Conservation (phyloP, 1,140 invertebrate species). For the Chymomyza costata region DNA sequence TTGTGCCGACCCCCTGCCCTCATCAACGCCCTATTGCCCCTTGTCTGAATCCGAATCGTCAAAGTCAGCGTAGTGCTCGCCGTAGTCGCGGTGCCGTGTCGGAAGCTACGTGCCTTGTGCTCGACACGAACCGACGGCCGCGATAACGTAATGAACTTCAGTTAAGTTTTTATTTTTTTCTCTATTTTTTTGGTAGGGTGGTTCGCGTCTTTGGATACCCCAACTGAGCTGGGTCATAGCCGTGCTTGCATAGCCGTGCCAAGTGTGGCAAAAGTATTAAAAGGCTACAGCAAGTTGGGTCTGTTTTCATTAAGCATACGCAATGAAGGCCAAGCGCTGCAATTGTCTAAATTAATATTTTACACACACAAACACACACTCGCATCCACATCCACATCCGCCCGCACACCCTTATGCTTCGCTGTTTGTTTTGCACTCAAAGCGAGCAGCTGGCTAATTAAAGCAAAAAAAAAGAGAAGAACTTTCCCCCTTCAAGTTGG, state of each 20-base stretch:
- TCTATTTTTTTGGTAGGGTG: no score
- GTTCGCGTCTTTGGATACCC: not conserved
- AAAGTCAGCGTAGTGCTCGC: not conserved
- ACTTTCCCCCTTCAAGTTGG: slow-evolving; percentile 9
- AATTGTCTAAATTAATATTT: slow-evolving; percentile 66
- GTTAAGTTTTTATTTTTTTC: not conserved
- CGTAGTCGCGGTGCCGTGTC: slow-evolving; percentile 42
- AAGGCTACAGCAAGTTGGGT: no score
- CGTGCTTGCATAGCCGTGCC: slow-evolving; percentile 45
- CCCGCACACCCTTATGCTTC: no score
- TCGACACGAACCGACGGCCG: slow-evolving; percentile 54
- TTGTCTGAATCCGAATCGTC: not conserved
- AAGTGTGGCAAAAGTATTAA: no score
- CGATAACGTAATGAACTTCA: slow-evolving; percentile 68
- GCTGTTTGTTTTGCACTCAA: slow-evolving; percentile 56
- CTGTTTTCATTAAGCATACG: slow-evolving; percentile 69
- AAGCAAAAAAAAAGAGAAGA: slow-evolving; percentile 11
- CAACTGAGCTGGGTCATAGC: slow-evolving; percentile 10
- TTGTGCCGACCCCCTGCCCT: slow-evolving; percentile 4
- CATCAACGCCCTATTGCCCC: not conserved
- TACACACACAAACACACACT: slow-evolving; percentile 22
- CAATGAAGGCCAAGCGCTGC: slow-evolving; percentile 60
- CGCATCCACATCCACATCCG: not conserved
- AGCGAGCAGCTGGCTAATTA: slow-evolving; percentile 54
- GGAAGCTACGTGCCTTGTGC: slow-evolving; percentile 62